phyloP scores from a whole-genome alignment of 2,888 invertebrate genomes.

The Molanna angustata region DNA sequence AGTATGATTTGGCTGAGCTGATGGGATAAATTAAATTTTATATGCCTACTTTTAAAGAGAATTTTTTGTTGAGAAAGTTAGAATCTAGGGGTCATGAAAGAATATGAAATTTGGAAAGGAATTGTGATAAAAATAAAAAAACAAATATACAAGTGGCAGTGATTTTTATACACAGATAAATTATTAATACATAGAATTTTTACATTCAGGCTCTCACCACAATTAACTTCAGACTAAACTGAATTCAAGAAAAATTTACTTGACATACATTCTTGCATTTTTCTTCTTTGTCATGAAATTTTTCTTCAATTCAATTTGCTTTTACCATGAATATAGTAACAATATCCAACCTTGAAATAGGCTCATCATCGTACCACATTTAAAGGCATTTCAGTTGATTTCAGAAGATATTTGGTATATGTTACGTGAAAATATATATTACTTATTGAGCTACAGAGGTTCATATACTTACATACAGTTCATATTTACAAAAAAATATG shows the following conservation, averaged over 20 bases:
- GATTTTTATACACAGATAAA: constrained; percentile 30
- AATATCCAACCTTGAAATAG: constrained; percentile 17
- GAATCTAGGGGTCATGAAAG: too few relatives aligned
- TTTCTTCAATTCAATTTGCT: constrained; percentile 23
- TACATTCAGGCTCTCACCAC: constrained; percentile 32
- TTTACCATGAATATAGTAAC: constrained; percentile 15
- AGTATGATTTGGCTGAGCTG: too few relatives aligned
- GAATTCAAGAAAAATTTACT: constrained; percentile 9
- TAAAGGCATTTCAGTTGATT: constrained; percentile 28
- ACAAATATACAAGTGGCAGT: constrained; percentile 28
- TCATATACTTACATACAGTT: constrained; percentile 9
- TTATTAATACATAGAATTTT: constrained; percentile 29
- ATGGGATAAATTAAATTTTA: too few relatives aligned
- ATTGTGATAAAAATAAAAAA: too few relatives aligned
- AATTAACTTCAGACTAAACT: constrained; percentile 18
- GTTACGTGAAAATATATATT: constrained; percentile 18
- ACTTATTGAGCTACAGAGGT: constrained; percentile 2
- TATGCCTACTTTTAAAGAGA: too few relatives aligned
- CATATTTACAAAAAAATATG: constrained; percentile 3
- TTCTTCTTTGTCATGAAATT: too few relatives aligned
- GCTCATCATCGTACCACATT: constrained; percentile 21
- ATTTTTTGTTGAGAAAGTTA: too few relatives aligned
- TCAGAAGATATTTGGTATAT: constrained; percentile 32
- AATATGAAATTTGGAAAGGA: too few relatives aligned
- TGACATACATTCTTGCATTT: neutral